Evolutionary conservation across 2,113 vertebrate genomes (phyloP).

Genomic region (Tapirus terrestris): DNA sequence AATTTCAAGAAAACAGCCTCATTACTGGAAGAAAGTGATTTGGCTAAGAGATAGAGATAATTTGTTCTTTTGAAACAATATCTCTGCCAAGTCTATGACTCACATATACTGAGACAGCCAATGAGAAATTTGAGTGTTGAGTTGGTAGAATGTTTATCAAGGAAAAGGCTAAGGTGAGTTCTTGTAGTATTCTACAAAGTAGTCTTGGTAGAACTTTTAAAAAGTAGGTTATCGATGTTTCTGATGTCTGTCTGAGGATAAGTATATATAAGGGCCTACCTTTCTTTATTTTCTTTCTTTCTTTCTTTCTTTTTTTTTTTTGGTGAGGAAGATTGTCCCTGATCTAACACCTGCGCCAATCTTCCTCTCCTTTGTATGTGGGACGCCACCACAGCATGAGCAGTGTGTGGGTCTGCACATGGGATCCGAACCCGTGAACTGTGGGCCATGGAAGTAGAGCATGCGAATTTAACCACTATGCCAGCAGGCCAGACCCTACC

Average conservation of each 20-base stretch:
- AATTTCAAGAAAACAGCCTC: not conserved
- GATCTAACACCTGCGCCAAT: too few relatives aligned
- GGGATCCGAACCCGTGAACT: too few relatives aligned
- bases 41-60: not conserved
- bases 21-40: not conserved
- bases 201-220: not conserved
- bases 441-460: too few relatives aligned
- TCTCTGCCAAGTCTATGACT: not conserved
- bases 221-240: not conserved
- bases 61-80: not conserved
- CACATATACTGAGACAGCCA: not conserved
- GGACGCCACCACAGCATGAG: too few relatives aligned
- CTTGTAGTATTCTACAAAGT: not conserved
- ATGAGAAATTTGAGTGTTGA: not conserved
- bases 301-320: too few relatives aligned
- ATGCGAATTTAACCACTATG: too few relatives aligned
- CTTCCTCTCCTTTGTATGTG: too few relatives aligned
- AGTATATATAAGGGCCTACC: not conserved
- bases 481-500: not conserved
- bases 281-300: not conserved
- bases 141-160: not conserved
- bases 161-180: not conserved
- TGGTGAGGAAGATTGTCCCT: too few relatives aligned
- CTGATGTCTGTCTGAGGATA: not conserved
- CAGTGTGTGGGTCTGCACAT: too few relatives aligned